Percentiles rank a stretch among this genome's conserved stretches.
Evolutionary conservation across 2,888 invertebrate genomes (phyloP).

Genomic region (Drosophila basisetae): DNA sequence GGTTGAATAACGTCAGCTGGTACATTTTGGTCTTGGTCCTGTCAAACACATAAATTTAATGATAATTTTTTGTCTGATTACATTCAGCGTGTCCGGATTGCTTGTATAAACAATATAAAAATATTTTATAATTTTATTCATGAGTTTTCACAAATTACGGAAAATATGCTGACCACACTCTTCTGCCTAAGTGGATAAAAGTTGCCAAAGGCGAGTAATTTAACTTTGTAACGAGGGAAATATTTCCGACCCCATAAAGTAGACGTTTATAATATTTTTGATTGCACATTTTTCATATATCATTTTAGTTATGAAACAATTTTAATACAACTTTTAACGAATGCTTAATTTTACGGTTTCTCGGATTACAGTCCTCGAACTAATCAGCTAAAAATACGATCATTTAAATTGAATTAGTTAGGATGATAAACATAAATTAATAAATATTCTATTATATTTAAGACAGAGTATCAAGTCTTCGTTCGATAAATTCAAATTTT

Average conservation of each 20-base stretch:
- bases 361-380: background rate
- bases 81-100: constrained; percentile 24
- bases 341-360: background rate
- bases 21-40: constrained; percentile 20
- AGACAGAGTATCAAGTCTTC: constrained; percentile 15
- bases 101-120: constrained; percentile 15
- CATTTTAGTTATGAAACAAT: background rate
- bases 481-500: background rate
- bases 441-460: background rate
- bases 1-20: constrained; percentile 32
- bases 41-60: constrained; percentile 31
- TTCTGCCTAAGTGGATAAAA: constrained; percentile 23
- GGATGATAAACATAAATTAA: background rate
- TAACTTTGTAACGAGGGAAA: too few species aligned
- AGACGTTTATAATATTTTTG: background rate
- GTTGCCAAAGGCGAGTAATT: background rate
- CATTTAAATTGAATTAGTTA: too few species aligned
- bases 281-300: background rate
- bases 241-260: background rate
- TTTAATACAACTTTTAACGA: background rate
- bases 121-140: constrained; percentile 56
- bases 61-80: constrained; percentile 45
- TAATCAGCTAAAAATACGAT: background rate
- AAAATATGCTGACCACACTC: constrained; percentile 36
- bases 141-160: constrained; percentile 48